A percentile compares a stretch with the other conserved stretches of the same genome.
Evolutionary conservation across 2,113 vertebrate genomes (phyloP).

Genomic region (Benitochromis conjunctus): DNA sequence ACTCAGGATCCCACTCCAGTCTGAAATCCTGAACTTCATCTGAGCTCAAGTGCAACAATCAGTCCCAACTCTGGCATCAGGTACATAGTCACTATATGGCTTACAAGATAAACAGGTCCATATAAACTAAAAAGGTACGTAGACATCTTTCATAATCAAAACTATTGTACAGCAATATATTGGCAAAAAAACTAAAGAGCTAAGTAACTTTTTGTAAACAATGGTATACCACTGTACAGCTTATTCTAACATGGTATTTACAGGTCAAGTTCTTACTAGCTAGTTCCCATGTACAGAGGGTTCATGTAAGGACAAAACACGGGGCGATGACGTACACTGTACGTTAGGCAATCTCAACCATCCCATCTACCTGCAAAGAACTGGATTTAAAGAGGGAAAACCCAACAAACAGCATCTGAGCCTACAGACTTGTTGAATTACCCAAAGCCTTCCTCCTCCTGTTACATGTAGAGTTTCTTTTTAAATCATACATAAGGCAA

Average conservation of each 20-base stretch:
- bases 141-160: constrained; percentile 74
- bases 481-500: constrained; percentile 68
- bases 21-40: constrained; percentile 39
- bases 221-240: constrained; percentile 87
- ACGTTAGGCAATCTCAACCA: constrained; percentile 53
- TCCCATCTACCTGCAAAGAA: constrained; percentile 51
- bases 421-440: constrained; percentile 22
- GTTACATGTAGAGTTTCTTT: constrained; percentile 5
- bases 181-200: constrained; percentile 78
- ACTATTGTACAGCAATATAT: constrained; percentile 76
- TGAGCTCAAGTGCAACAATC: constrained; percentile 77
- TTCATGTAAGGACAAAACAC: constrained; percentile 77
- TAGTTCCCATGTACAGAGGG: constrained; percentile 57
- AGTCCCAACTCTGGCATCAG: constrained; percentile 75
- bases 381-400: constrained; percentile 27
- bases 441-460: constrained; percentile 13
- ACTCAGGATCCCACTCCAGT: constrained; percentile 9
- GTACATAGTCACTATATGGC: constrained; percentile 79
- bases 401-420: constrained; percentile 23
- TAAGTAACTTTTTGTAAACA: constrained; percentile 94
- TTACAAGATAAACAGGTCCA: constrained; percentile 79
- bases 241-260: constrained; percentile 87
- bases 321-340: constrained; percentile 65
- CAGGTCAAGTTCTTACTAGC: constrained; percentile 72
- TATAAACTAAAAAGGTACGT: constrained; percentile 78